Base-by-base conservation (phyloP, 2,888 invertebrate genomes). In the Drosophila siamana region DNA sequence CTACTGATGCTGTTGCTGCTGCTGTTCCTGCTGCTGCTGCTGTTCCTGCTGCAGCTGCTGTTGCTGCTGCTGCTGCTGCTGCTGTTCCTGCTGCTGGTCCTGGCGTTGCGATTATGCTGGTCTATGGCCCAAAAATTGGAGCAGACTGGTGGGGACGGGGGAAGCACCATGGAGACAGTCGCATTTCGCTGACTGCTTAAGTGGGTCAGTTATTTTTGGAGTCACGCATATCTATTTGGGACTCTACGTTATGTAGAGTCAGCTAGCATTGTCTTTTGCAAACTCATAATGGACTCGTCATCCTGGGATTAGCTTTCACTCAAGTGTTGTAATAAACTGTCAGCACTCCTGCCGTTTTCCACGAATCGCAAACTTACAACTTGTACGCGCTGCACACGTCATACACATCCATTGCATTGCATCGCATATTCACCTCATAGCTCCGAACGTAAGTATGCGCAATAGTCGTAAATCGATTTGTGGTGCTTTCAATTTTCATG, bases 141-240 rank as follows among this genome's bases (percentile, higher is more conserved):
- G 15, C 26, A 40, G 9, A 56, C 36, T 36, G 22, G 26, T 38
- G 44, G 19, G 2, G 28, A 41, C 2, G 9, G 26, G n/a, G n/a
- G n/a, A n/a, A n/a, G n/a, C n/a, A n/a, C n/a, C n/a, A n/a, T n/a
- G 44, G 19, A 4, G 28, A 41, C 2, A 13, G 26, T 19, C 4
- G 33, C 11, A 33, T 8, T 8, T 28, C 19, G 38, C 9, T 38
- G 19, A 43, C 46, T 16, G 26, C 7, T 24, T 48, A 78, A 74
- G 44, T 78, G 65, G 74, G 78, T 78, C 78, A 78, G 68, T 56
- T 78, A 78, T 78, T 74, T 74, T 71, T 11, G 55, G 44, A 63
- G 40, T 50, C 59, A 65, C 65, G 60, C 67, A 55, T 48, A 33
- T 56, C 9, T 59, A 51, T 70, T 55, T 69, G 46, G 15, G 41